Evolutionary conservation across 2,888 invertebrate species (phyloP).

Genomic region (Beris morrisii): DNA sequence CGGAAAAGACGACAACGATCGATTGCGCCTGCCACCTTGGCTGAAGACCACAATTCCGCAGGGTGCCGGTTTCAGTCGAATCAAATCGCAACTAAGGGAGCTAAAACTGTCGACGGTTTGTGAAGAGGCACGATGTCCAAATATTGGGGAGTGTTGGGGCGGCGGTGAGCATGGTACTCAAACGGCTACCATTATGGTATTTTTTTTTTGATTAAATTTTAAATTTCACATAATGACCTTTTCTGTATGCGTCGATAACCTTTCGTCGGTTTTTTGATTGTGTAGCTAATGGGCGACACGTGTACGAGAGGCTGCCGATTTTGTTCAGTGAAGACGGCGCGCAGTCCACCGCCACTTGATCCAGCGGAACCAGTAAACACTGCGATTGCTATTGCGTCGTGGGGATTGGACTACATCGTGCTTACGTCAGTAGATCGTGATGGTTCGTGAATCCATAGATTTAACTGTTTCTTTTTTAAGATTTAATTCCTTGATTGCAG

Average conservation of each 20-base stretch:
- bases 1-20: conserved; percentile 74
- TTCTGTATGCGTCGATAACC: conserved; percentile 13
- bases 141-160: conserved; percentile 99
- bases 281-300: conserved; percentile 94
- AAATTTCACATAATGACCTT: conserved; percentile 22
- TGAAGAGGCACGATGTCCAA: conserved; percentile 96
- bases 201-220: neutral
- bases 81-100: conserved; percentile 82
- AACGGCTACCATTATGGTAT: conserved; percentile 99
- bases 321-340: conserved; percentile 96
- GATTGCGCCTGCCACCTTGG: conserved; percentile 91
- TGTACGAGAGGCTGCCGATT: conserved; percentile 98
- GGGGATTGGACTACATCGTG: conserved; percentile 97
- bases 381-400: conserved; percentile 85
- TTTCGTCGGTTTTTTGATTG: conserved; percentile 41
- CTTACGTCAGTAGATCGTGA: conserved; percentile 98
- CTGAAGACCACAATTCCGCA: conserved; percentile 90
- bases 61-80: conserved; percentile 77
- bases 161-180: conserved; percentile 91
- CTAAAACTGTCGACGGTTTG: conserved; percentile 94
- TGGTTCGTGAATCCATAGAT: conserved; percentile 61
- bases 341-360: conserved; percentile 86
- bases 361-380: conserved; percentile 89
- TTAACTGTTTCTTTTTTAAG: conserved; percentile 12
- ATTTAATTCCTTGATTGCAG: conserved; percentile 57